Conservation (phyloP, 2,113 vertebrate species). For the Leptobrachium ailaonicum region DNA sequence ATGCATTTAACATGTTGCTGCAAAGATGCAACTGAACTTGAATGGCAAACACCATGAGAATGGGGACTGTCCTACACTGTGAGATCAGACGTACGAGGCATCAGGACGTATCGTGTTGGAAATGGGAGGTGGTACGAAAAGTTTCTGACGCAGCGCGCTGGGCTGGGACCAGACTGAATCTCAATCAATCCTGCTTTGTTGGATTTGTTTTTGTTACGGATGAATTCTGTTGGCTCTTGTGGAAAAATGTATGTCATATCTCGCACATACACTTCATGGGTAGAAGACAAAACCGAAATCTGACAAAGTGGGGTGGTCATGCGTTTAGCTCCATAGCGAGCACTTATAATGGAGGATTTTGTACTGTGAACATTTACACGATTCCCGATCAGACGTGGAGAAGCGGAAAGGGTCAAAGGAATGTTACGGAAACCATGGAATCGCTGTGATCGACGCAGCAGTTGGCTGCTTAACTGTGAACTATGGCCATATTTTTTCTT, state of each 20-base stretch:
- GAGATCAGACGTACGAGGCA: conserved; percentile 60
- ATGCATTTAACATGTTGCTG: conserved; percentile 94
- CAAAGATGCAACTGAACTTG: conserved; percentile 84
- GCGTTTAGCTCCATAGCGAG: conserved; percentile 66
- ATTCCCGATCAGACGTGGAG: conserved; percentile 54
- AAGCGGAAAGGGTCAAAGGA: conserved; percentile 54
- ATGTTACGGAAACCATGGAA: conserved; percentile 61
- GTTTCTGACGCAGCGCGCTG: conserved; percentile 69
- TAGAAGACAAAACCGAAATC: conserved; percentile 17
- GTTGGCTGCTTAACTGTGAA: conserved; percentile 77
- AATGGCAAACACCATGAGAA: conserved; percentile 50
- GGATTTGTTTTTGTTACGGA: conserved; percentile 59
- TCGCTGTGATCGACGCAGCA: conserved; percentile 69
- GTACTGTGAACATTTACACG: conserved; percentile 71
- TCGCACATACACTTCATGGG: not conserved
- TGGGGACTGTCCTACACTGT: conserved; percentile 61
- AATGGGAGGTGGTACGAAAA: conserved; percentile 79
- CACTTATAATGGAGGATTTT: conserved; percentile 66
- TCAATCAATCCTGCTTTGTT: conserved; percentile 58
- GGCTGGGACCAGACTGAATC: conserved; percentile 74
- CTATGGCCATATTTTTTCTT: conserved; percentile 67
- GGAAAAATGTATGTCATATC: conserved; percentile 7
- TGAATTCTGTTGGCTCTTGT: conserved; percentile 41
- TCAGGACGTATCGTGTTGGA: conserved; percentile 62
- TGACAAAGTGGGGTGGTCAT: conserved; percentile 50